Percentiles rank a stretch among this genome's conserved stretches.
Evolutionary conservation across 2,113 vertebrate genomes (phyloP).

Genomic region (Stegostoma tigrinum): DNA sequence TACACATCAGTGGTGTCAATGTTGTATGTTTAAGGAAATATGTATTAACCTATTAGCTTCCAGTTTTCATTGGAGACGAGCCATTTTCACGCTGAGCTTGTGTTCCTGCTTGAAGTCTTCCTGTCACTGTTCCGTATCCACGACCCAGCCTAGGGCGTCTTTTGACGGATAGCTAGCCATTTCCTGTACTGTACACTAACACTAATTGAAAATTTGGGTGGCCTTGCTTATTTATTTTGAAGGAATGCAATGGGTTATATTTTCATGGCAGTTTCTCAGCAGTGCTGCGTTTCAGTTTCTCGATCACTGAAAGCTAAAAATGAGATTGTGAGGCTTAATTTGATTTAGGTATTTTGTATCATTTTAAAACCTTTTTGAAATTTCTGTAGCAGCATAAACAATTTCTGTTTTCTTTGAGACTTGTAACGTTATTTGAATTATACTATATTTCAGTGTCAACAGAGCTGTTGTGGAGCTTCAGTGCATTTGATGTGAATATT

Average conservation of each 20-base stretch:
- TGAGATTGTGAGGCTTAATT: constrained; percentile 44
- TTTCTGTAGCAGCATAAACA: constrained; percentile 30
- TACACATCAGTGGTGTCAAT: constrained; percentile 17
- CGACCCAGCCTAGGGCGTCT: constrained; percentile 64
- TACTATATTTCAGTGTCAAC: constrained; percentile 34
- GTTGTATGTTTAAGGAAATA: constrained; percentile 58
- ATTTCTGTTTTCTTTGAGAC: constrained; percentile 23
- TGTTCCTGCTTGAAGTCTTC: constrained; percentile 56
- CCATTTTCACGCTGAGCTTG: constrained; percentile 62
- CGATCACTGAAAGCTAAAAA: constrained; percentile 55
- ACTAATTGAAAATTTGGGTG: constrained; percentile 99
- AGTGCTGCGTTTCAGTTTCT: constrained; percentile 80
- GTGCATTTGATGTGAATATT: constrained; percentile 29
- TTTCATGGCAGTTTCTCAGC: constrained; percentile 95
- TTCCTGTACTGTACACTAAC: constrained; percentile 88
- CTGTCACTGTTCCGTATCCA: constrained; percentile 64
- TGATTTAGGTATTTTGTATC: constrained; percentile 32
- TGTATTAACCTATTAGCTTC: constrained; percentile 56
- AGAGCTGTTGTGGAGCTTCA: constrained; percentile 15
- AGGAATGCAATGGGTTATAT: constrained; percentile 95
- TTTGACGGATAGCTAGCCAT: constrained; percentile 68
- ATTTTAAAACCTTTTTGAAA: constrained; percentile 31
- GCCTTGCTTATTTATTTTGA: constrained; percentile 99
- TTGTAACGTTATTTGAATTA: constrained; percentile 32
- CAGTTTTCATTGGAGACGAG: constrained; percentile 65